A percentile compares a stretch with the other conserved stretches of the same genome.
phyloP scores from a whole-genome alignment of 2,113 vertebrate genomes.

The Lophura nycthemera region DNA sequence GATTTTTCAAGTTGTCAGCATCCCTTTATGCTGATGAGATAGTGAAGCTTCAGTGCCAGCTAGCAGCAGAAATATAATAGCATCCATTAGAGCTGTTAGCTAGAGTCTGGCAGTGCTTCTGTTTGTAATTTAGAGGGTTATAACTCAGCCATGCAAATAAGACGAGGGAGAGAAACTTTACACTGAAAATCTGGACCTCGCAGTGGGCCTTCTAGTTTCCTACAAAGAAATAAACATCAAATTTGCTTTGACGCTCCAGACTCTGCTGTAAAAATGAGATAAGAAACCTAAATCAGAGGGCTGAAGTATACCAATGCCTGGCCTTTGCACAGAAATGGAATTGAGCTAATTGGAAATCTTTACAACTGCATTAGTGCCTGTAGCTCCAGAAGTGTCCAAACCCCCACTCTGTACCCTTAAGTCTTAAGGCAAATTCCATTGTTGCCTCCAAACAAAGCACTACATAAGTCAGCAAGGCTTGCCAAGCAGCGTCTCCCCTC shows the following conservation, averaged over 20 bases:
- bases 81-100: slow-evolving; percentile 58
- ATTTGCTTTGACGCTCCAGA: neutral
- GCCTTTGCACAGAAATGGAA: neutral
- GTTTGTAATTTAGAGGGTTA: slow-evolving; percentile 43
- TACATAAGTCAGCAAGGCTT: neutral
- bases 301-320: neutral
- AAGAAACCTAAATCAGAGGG: neutral
- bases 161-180: neutral
- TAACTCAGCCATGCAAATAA: slow-evolving; percentile 53
- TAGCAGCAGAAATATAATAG: slow-evolving; percentile 55
- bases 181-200: neutral
- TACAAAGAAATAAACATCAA: neutral
- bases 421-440: neutral
- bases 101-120: slow-evolving; percentile 44
- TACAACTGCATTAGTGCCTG: neutral
- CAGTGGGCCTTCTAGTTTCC: neutral
- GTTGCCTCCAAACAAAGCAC: neutral
- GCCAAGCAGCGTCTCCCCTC: neutral
- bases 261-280: neutral
- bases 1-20: slow-evolving; percentile 58
- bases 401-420: neutral
- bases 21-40: slow-evolving; percentile 59
- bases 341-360: neutral
- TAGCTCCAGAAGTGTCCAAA: neutral
- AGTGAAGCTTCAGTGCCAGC: slow-evolving; percentile 38